Base-by-base conservation (phyloP, 1,140 invertebrate genomes). In the Drosophila teissieri region DNA sequence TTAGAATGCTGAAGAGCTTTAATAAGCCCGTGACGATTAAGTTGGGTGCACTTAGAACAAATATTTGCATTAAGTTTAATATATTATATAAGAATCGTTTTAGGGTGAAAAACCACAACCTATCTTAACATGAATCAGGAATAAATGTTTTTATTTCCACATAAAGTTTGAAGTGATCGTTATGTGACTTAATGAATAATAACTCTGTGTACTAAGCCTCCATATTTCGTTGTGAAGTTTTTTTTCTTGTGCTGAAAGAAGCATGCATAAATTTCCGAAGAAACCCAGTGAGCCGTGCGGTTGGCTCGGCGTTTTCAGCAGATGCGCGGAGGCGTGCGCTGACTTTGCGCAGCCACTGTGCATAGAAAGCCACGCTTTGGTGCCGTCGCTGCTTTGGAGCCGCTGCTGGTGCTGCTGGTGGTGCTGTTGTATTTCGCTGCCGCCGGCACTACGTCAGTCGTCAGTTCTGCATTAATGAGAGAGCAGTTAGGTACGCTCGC, bases 401-500 rank as follows among this genome's bases (percentile, higher is more conserved):
- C 27, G 52, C 68, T 44, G 58, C 37, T 36, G 39, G 19, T 19
- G 19, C 11, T 36, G 34, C 11, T 37, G 53, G 10, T 34, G 44
- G n/a, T 58, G 44, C 56, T 44, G 31, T 22, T 48, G 48, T 34
- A 49, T 58, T 40, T 44, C 19, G 27, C 68, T 58, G 73, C 63
- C 70, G 58, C 69, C 70, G 72, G 76, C 48, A 51, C 79, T 60
- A 73, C 63, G 84, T 54, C 73, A 56, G 70, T 77, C 62, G 63
- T 90, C 82, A 90, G 88, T 90, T 90, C 88, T 90, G 86, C 88
- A 90, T 90, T 90, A 90, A 90, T 88, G 88, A 90, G 88, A 90
- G 86, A 82, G 88, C 79, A 86, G 82, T 85, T 79, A 79, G 73
- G 79, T 83, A 78, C 75, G 75, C 67, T 83, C 84, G 84, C 83